Percentiles rank a stretch among this genome's conserved stretches.
Evolutionary conservation across 2,797 vertebrate genomes (phyloP).

Genomic region (Enteromius trimaculatus): DNA sequence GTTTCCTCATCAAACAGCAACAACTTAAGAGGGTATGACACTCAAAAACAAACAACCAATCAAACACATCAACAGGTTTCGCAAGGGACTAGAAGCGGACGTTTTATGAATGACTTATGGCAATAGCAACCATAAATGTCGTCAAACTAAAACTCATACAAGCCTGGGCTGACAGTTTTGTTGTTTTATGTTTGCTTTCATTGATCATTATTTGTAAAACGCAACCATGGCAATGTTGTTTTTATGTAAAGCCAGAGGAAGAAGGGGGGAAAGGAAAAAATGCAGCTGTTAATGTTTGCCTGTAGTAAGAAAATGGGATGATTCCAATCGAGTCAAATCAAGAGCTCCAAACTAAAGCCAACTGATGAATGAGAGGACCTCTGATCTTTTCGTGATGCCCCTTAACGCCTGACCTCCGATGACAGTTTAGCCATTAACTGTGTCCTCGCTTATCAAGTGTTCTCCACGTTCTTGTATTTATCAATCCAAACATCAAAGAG

Average conservation of each 20-base stretch:
- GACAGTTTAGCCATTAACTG: conserved; percentile 9
- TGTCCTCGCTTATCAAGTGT: background rate
- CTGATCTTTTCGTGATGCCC: conserved; percentile 10
- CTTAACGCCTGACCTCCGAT: conserved; percentile 13
- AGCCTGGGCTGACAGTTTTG: conserved; percentile 32
- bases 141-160: conserved; percentile 28
- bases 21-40: conserved; percentile 66
- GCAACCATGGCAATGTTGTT: conserved; percentile 39
- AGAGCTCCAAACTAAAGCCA: conserved; percentile 23
- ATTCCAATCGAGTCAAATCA: conserved; percentile 6
- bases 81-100: conserved; percentile 29
- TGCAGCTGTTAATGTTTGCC: conserved; percentile 14
- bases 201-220: conserved; percentile 48
- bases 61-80: conserved; percentile 43
- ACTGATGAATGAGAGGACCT: background rate
- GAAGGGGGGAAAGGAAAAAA: conserved; percentile 1
- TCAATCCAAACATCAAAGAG: conserved; percentile 2
- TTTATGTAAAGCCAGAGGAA: conserved; percentile 36
- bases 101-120: conserved; percentile 38
- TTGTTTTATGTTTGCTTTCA: conserved; percentile 48
- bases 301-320: background rate
- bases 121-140: conserved; percentile 42
- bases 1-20: conserved; percentile 69
- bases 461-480: background rate
- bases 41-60: conserved; percentile 38